Base-by-base conservation (phyloP, 2,113 vertebrate species). In the Notothenia rossii region DNA sequence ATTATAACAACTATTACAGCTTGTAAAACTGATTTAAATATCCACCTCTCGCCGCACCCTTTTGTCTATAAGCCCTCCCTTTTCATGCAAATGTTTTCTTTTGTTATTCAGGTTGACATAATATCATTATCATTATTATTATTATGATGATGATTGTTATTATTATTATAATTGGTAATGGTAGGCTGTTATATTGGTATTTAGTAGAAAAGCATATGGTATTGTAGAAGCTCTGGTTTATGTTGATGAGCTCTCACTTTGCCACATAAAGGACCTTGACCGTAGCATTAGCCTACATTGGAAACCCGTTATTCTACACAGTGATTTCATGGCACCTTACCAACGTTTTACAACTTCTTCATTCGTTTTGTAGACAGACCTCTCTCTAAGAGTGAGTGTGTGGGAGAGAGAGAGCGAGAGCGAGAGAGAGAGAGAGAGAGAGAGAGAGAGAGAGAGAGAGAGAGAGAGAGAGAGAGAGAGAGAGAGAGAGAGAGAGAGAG, bases 331-430 rank as follows among this genome's bases (percentile, higher is more conserved):
- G 69, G 60, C 53, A 69, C 50, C 51, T 77, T 55, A 85, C 65
- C 64, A 78, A 48, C 53, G 45, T 78, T 87, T 84, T 75, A 85
- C 54, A 84, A 88, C 79, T 90, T 79, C 82, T 79, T 73, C 62
- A 78, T 65, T 61, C 54, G 72, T 66, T 40, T 22, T 43, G 36
- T 10, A 25, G 45, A 43, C 72, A 51, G 10, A 72, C 22, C 25
- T 54, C 50, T 68, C 7, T 36, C 22, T 22, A 25, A 25, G 36
- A 7, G 36, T 7, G 36, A 40, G 36, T 40, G 36, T 40, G 36
- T 7, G 5, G n/a, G n/a, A n/a, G n/a, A n/a, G n/a, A n/a, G n/a
- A n/a, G n/a, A n/a, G n/a, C n/a, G n/a, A n/a, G n/a, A n/a, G n/a
- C n/a, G 36, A 40, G 67, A 56, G 51, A 70, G 67, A 72, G 45